Conservation (phyloP, 2,888 invertebrate genomes). For the Drosophila siamana region DNA sequence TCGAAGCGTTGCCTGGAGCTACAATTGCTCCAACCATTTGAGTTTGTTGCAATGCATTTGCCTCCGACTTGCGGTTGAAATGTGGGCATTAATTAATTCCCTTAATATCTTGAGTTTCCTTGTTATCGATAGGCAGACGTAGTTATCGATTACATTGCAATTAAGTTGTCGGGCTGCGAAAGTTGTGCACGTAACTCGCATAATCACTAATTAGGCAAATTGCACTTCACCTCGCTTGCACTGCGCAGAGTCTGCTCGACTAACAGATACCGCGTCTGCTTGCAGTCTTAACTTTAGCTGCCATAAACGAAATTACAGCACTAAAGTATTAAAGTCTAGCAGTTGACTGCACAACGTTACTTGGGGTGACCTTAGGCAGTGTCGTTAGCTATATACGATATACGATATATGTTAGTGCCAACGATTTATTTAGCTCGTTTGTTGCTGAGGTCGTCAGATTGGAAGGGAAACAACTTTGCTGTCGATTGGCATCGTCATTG, state of each 20-base stretch:
- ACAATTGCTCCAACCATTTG: neutral
- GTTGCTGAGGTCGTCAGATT: neutral
- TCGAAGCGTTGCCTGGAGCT: conserved; percentile 1
- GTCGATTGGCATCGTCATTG: neutral
- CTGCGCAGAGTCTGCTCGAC: neutral
- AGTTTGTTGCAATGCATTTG: neutral
- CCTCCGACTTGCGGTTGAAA: neutral
- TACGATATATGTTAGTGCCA: neutral
- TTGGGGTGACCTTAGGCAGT: too few species aligned
- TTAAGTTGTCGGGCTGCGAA: neutral
- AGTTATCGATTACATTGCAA: neutral
- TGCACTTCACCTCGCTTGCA: neutral
- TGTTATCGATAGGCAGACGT: neutral
- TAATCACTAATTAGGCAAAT: neutral
- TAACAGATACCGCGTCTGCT: neutral
- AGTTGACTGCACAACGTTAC: too few species aligned
- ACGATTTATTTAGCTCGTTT: neutral
- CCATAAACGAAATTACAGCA: too few species aligned
- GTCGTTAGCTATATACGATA: neutral
- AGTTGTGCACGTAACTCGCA: neutral
- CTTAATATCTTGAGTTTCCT: too few species aligned
- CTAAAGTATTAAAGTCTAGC: too few species aligned
- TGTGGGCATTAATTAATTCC: neutral
- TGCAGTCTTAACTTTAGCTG: too few species aligned
- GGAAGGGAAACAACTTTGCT: neutral